Conservation (phyloP, 2,797 vertebrate genomes). For the Falco biarmicus region DNA sequence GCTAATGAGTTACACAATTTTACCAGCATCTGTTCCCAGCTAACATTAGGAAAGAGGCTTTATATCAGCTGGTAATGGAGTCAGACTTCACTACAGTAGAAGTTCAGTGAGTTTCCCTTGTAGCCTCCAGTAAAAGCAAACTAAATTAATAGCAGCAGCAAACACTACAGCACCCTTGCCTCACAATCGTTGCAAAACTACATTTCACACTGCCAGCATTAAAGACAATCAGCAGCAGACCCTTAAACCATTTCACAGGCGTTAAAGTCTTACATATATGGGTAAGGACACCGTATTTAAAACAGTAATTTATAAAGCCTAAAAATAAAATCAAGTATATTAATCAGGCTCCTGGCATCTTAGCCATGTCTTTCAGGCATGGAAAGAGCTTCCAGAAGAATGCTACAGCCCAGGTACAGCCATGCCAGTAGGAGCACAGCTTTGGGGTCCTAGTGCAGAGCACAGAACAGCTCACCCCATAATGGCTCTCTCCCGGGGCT, state of each 20-base stretch:
- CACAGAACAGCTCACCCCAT: neutral
- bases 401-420: neutral
- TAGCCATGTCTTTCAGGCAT: neutral
- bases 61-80: neutral
- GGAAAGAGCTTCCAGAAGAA: neutral
- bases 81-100: neutral
- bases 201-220: neutral
- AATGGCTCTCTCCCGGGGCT: neutral
- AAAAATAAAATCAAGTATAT: neutral
- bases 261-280: fast-evolving
- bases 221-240: neutral
- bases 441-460: neutral
- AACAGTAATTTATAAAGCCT: neutral
- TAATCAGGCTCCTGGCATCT: neutral
- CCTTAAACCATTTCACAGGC: neutral
- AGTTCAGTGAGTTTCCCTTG: neutral
- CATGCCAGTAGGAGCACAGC: neutral
- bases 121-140: neutral
- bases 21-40: neutral
- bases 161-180: neutral
- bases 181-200: neutral
- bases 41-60: neutral
- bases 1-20: neutral
- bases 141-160: neutral
- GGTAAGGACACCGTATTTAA: neutral